Conservation (phyloP, 2,113 vertebrate species). For the Connochaetes taurinus region DNA sequence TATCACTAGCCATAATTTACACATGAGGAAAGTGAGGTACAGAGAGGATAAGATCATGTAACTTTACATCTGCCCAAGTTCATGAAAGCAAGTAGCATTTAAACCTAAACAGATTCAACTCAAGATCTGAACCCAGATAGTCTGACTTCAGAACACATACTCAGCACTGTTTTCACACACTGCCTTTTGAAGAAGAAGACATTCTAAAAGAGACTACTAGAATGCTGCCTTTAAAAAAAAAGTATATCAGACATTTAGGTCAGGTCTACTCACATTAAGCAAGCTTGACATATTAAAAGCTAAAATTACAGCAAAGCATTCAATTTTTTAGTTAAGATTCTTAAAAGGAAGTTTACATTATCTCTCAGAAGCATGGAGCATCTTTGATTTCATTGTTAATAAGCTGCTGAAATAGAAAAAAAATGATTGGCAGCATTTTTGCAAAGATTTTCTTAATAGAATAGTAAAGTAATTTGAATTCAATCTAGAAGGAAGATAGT, state of each 20-base stretch:
- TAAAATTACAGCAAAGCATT: background rate
- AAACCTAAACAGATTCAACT: background rate
- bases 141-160: background rate
- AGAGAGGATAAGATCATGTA: background rate
- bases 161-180: background rate
- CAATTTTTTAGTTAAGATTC: background rate
- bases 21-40: background rate
- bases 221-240: background rate
- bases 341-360: slow-evolving; percentile 14
- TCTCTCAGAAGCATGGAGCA: slow-evolving; percentile 31
- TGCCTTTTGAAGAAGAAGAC: background rate
- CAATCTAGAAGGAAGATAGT: slow-evolving; percentile 41
- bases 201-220: background rate
- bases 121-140: background rate
- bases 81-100: background rate
- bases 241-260: background rate
- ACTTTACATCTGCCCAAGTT: background rate
- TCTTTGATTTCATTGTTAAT: slow-evolving; percentile 35
- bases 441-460: slow-evolving; percentile 54
- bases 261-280: background rate
- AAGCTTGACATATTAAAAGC: background rate
- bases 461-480: slow-evolving; percentile 63
- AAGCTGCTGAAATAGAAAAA: slow-evolving; percentile 13
- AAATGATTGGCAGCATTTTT: slow-evolving; percentile 46
- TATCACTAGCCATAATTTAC: background rate